phyloP scores from a whole-genome alignment of 2,113 vertebrate genomes.

The Sebastes schlegelii region DNA sequence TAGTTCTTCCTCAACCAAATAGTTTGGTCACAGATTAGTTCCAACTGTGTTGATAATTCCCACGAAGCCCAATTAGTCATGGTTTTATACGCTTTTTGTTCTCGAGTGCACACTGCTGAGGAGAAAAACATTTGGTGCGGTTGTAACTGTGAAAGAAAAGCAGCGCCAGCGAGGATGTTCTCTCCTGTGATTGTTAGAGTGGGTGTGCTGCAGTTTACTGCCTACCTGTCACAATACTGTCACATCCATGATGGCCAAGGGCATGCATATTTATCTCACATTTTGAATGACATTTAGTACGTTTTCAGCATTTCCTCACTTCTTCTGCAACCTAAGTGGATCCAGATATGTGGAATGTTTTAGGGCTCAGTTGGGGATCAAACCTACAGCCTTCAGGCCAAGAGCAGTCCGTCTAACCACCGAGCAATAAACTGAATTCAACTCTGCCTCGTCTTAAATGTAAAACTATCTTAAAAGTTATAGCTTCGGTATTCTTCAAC shows the following conservation, averaged over 20 bases:
- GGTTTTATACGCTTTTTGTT: conserved; percentile 36
- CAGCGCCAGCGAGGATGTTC: not conserved
- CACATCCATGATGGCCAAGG: not conserved
- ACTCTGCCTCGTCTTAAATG: not conserved
- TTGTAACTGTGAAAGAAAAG: not conserved
- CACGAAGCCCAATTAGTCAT: conserved; percentile 41
- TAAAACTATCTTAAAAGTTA: too few species aligned
- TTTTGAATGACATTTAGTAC: not conserved
- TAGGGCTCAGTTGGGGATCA: not conserved
- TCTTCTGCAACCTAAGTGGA: not conserved
- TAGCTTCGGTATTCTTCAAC: too few species aligned
- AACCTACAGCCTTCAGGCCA: not conserved
- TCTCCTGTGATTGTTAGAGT: not conserved
- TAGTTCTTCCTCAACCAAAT: conserved; percentile 44
- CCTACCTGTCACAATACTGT: not conserved
- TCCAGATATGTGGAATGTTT: not conserved
- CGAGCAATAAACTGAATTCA: not conserved
- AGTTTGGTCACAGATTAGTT: conserved; percentile 48
- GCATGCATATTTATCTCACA: not conserved
- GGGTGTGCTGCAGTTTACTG: not conserved
- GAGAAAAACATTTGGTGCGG: not conserved
- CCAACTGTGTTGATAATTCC: conserved; percentile 47
- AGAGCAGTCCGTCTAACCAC: not conserved
- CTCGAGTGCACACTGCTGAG: not conserved
- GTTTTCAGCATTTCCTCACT: not conserved